These are phyloP conservation scores for Hetaerina americana DNA, from an alignment of 1,140 invertebrate species.

Conservation along the genomic window DNA sequence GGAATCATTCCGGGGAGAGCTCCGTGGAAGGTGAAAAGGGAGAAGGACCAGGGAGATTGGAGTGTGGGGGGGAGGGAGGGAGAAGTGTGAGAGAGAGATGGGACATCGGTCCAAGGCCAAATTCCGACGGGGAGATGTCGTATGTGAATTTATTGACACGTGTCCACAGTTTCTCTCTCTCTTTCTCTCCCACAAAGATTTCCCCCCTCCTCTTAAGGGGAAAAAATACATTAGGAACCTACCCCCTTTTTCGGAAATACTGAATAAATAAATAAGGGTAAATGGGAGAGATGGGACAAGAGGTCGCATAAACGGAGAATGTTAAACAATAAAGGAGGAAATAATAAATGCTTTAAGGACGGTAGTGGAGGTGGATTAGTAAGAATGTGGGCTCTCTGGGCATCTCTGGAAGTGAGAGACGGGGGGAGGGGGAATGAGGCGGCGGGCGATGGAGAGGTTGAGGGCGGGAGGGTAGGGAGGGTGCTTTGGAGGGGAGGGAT, in stretches of 20 bases:
- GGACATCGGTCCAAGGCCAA: background rate
- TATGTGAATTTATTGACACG: background rate
- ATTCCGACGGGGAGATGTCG: background rate
- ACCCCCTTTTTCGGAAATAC: background rate
- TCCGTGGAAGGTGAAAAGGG: too few relatives aligned
- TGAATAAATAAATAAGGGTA: background rate
- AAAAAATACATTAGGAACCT: too few relatives aligned
- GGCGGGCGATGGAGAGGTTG: background rate
- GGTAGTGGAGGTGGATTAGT: background rate
- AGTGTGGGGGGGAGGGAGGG: background rate
- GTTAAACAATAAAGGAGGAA: background rate
- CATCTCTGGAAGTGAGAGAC: background rate
- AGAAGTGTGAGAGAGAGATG: background rate
- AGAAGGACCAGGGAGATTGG: background rate
- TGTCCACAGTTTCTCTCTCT: background rate
- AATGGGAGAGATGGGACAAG: background rate
- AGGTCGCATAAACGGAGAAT: background rate
- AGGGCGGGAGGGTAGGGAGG: too few relatives aligned
- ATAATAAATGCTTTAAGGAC: background rate
- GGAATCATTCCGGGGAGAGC: too few relatives aligned
- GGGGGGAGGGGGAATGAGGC: background rate
- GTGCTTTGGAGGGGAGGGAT: too few relatives aligned
- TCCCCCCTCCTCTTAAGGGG: too few relatives aligned
- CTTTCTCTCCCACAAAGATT: background rate
- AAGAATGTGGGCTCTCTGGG: background rate